Evolutionary conservation across 2,113 vertebrate genomes (phyloP), one percentile per base, ranked within the genome.

Genomic region (Ondatra zibethicus): DNA sequence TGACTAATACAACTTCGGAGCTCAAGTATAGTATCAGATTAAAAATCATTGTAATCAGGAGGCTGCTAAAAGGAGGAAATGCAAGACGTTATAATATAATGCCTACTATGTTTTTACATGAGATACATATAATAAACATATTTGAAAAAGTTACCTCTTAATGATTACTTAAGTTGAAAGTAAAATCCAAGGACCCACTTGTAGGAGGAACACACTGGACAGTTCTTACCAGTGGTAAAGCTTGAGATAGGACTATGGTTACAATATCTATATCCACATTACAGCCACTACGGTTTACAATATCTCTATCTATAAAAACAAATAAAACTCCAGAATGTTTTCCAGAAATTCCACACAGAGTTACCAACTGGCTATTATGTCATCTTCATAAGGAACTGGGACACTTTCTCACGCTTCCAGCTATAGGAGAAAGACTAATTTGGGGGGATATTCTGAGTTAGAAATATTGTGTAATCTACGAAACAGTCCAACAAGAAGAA

Each of bases 141-240:
- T 77, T 92, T 66, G 45, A 91, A 90, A 33, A 68, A 58, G 19
- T 21, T 17, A 58, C 58, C 58, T 58, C 0, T 6, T 58, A 58
- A 58, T 68, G 13, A 33, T 73, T 91, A 89, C 75, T 33, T 52
- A 92, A 89, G 42, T 72, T 91, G 66, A 91, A 94, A 96, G 45
- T 47, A 92, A 95, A 88, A 29, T 77, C 58, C 50, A 94, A 92
- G 81, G 21, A 73, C 17, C 10, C 33, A 91, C 27, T 63, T 42
- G 17, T 39, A 45, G 45, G 87, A 94, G 23, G 23, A 93, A 52
- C 1, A 78, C 72, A 29, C 23, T 52, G 42, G 42, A 50, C n/a
- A 76, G 7, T 17, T 92, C 14, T 55, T 39, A 45, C 23, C 25
- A 36, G 76, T 25, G 52, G 45, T 14, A 27, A 16, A 27, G 76